These are phyloP conservation scores for Orchestia grillus DNA, from an alignment of 1,140 invertebrate species.

Conservation along the genomic window DNA sequence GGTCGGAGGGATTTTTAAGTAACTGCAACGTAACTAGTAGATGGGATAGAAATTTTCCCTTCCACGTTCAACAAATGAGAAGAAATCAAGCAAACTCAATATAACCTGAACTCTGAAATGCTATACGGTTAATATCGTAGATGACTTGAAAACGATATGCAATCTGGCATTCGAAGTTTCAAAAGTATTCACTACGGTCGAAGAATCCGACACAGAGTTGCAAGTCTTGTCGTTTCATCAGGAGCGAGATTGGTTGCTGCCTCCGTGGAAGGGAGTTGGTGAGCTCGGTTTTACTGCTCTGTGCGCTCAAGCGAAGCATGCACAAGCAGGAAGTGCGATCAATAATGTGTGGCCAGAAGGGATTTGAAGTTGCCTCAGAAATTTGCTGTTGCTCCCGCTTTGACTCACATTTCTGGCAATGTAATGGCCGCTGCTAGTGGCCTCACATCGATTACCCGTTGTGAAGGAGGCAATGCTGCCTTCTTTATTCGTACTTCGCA, in stretches of 20 bases:
- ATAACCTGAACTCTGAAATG: background rate
- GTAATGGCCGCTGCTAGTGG: conserved; percentile 34
- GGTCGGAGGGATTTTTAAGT: background rate
- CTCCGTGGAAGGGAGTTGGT: background rate
- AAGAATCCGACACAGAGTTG: background rate
- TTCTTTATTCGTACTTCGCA: conserved; percentile 12
- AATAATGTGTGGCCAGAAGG: conserved; percentile 38
- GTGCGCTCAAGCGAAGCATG: conserved; percentile 38
- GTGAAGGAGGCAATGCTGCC: conserved; percentile 37
- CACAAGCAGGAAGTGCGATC: conserved; percentile 32
- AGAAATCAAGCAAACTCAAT: background rate
- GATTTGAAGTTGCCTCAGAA: conserved; percentile 36
- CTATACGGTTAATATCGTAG: no score
- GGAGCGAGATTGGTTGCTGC: background rate
- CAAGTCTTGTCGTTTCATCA: background rate
- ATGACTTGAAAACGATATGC: background rate
- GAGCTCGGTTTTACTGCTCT: background rate
- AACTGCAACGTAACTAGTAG: background rate
- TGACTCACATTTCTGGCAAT: conserved; percentile 46
- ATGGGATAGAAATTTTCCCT: background rate
- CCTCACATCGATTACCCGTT: conserved; percentile 27
- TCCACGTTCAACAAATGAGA: background rate
- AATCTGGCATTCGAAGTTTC: background rate
- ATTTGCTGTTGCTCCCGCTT: conserved; percentile 23
- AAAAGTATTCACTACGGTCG: background rate